Evolutionary conservation across 2,888 invertebrate genomes (phyloP).

Genomic region (Bembecia ichneumoniformis): DNA sequence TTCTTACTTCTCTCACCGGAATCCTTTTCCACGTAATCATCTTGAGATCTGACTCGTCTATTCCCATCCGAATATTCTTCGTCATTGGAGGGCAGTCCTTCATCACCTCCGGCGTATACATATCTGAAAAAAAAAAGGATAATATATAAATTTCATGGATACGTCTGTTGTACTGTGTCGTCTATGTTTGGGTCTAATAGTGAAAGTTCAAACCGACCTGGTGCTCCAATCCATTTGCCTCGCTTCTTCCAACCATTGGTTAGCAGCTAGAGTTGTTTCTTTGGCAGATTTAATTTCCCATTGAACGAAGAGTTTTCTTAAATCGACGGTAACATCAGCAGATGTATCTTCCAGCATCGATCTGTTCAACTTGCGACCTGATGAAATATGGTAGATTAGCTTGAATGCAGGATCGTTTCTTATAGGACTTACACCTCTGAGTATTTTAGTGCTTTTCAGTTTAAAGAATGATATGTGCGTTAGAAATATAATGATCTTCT

Average conservation of each 20-base stretch:
- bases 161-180: too few species aligned
- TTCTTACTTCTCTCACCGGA: neutral
- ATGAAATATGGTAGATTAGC: constrained; percentile 8
- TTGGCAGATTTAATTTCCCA: constrained; percentile 59
- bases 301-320: constrained; percentile 73
- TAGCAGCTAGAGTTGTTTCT: constrained; percentile 68
- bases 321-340: constrained; percentile 60
- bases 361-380: constrained; percentile 25
- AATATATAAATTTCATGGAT: too few species aligned
- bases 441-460: too few species aligned
- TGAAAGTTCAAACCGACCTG: constrained; percentile 21
- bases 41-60: neutral
- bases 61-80: neutral
- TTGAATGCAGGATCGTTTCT: too few species aligned
- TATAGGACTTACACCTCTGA: too few species aligned
- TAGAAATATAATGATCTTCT: too few species aligned
- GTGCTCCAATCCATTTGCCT: constrained; percentile 67
- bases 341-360: constrained; percentile 24
- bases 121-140: constrained; percentile 26
- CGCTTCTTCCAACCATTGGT: constrained; percentile 64
- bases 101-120: constrained; percentile 51
- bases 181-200: too few species aligned
- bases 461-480: too few species aligned
- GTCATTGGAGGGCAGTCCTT: constrained; percentile 50
- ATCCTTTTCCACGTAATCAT: neutral